These are phyloP conservation scores for Panthera uncia DNA, from an alignment of 2,113 vertebrate genomes.

Conservation along the genomic window DNA sequence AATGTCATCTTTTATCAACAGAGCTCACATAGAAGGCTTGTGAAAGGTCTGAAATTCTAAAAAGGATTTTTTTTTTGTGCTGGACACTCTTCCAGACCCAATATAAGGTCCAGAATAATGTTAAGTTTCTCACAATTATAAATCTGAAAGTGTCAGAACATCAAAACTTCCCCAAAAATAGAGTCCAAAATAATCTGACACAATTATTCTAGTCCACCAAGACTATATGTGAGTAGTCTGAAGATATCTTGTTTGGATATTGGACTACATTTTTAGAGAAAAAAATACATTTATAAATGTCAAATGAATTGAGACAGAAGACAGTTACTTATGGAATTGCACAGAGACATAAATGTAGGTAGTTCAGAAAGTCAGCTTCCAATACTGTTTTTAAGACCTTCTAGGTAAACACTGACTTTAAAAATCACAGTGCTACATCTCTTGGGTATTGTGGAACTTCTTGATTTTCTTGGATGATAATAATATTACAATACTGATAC, in stretches of 20 bases:
- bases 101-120: background rate
- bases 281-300: background rate
- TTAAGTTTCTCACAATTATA: background rate
- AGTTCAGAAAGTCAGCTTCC: background rate
- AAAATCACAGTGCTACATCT: background rate
- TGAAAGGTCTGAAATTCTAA: background rate
- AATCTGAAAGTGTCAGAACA: background rate
- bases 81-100: background rate
- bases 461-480: background rate
- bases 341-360: background rate
- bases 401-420: background rate
- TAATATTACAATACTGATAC: background rate
- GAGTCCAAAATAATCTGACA: background rate
- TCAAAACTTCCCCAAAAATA: background rate
- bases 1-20: slow-evolving; percentile 50
- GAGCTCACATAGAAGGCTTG: background rate
- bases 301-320: background rate
- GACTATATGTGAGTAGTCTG: background rate
- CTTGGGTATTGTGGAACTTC: background rate
- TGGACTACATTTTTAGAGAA: background rate
- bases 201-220: background rate
- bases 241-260: background rate
- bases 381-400: background rate
- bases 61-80: background rate
- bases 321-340: background rate